Base-by-base conservation (phyloP, 1,140 invertebrate species). In the Calycopis cecrops region DNA sequence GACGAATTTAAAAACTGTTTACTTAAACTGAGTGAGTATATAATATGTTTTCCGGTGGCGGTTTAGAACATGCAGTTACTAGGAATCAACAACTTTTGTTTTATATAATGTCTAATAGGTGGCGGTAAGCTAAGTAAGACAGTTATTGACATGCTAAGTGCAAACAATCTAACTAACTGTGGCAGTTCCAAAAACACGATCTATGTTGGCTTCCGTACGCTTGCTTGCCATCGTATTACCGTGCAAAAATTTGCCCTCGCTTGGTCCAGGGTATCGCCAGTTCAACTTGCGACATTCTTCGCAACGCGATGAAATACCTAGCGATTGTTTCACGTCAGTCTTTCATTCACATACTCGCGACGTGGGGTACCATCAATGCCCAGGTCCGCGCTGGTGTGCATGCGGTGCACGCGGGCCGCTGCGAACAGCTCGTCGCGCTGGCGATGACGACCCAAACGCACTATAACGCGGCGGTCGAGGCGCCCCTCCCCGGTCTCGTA, bases 301-400 rank as follows among this genome's bases (percentile, higher is more conserved):
- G n/a, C 53, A 12, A 57, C 59, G 7, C 16, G 52, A 10, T 58
- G 49, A 12, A 69, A 69, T 12, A 67, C 14, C 3, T 44, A 35
- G 0, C 57, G 54, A 35, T 67, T 69, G 6, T 10, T 34, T n/a
- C 1, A 51, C 48, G 62, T 64, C 1, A 66, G 52, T 11, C 66
- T 52, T 21, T 67, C 65, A 35, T 67, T 67, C 11, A 67, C 35
- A n/a, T 65, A 68, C 6, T 65, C 21, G 2, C 60, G 62, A 1
- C 54, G 49, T 0, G 60, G 49, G 3, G 55, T 14, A 1, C 35
- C 57, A 1, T 35, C n/a, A 14, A 53, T 8, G 0, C 17, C 52
- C 34, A 58, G 7, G 28, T 60, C 64, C 3, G 48, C 34, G 9
- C 54, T 52, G 42, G 44, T 59, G 10, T 60, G 9, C 4, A 21